Base-by-base conservation (phyloP, 2,113 vertebrate genomes). In the Sander vitreus region DNA sequence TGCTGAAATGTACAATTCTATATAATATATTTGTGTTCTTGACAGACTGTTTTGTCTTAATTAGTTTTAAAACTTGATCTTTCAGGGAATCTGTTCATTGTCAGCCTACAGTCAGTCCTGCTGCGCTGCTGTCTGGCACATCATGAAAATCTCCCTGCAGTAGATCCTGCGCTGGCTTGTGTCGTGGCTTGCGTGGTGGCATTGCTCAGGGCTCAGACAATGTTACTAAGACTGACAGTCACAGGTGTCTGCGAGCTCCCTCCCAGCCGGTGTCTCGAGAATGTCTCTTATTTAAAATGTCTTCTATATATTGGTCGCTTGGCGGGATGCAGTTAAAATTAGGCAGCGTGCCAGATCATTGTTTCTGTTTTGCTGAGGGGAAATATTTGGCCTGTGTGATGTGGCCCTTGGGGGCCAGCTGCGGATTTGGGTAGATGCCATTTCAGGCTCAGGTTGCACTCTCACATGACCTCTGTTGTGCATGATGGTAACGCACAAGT, bases 361-460 rank as follows among this genome's bases (percentile, higher is more conserved):
- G 93, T 96, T 93, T 86, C 86, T 87, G 91, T 93, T 93, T 84
- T 89, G 90, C 82, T 87, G 90, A 90, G 83, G 85, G 92, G 89
- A 88, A 90, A 91, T 92, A 91, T 90, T 93, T 93, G 86, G 81
- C 79, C 73, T 50, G 60, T 73, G 82, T 89, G 90, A 93, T 92
- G 86, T 92, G 90, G 81, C 89, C 84, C 87, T 84, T 81, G 62
- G 73, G 85, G 86, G 87, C 87, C 93, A 94, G 93, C 92, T 94
- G 89, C 58, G 50, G 85, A 89, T 89, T 81, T 88, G 86, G 77
- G 65, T 69, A 39, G 84, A 90, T 91, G 89, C 87, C 92, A 91
- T 87, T 93, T 93, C 75, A 75, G 83, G 91, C 84, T 95, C 92
- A 86, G 85, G 85, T 95, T 95, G 87, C 93, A 87, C 80, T 93